Evolutionary conservation across 2,888 invertebrate species (phyloP).

Genomic region (Lithodes maja): DNA sequence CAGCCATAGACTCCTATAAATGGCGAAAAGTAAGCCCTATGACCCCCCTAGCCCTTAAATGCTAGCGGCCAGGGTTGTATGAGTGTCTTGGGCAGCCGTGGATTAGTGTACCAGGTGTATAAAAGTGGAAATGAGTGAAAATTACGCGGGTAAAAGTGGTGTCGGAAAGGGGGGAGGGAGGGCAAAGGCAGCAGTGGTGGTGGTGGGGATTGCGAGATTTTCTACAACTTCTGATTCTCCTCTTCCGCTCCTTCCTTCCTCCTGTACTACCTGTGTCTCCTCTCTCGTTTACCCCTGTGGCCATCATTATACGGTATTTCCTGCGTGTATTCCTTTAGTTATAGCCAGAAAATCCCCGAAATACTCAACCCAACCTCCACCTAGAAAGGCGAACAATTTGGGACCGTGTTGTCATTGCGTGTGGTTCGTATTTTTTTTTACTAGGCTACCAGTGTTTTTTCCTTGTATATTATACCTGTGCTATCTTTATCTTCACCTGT

Average conservation of each 20-base stretch:
- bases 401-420: too few species aligned
- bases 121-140: neutral
- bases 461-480: too few species aligned
- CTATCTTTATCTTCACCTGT: too few species aligned
- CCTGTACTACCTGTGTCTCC: neutral
- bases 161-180: neutral
- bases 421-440: too few species aligned
- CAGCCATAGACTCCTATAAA: conserved; percentile 45
- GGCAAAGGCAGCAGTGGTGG: neutral
- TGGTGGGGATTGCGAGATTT: neutral
- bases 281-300: neutral
- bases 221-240: neutral
- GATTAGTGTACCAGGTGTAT: conserved; percentile 14
- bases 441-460: too few species aligned
- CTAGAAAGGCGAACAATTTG: too few species aligned
- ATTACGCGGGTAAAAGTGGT: neutral
- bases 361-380: too few species aligned
- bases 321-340: too few species aligned
- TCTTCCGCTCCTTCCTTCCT: neutral
- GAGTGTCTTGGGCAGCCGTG: neutral
- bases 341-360: too few species aligned
- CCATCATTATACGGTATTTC: neutral
- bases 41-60: neutral
- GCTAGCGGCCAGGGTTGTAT: neutral
- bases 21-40: conserved; percentile 57